A percentile compares a stretch with the other conserved stretches of the same genome.
Evolutionary conservation across 2,797 vertebrate species (phyloP).

Genomic region (Chrosomus eos): DNA sequence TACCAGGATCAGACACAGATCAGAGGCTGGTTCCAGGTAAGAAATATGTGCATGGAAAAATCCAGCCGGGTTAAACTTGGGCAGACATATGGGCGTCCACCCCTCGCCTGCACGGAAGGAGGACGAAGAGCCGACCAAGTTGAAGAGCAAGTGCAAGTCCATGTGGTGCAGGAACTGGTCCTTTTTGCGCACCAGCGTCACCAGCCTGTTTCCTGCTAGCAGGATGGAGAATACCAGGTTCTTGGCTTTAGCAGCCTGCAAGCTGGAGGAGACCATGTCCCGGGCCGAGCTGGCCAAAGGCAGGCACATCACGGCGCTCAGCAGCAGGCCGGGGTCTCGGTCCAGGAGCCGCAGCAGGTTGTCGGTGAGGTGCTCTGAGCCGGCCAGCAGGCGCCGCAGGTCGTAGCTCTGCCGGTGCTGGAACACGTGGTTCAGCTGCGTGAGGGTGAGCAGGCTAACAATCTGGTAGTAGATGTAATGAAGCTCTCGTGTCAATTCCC

Average conservation of each 20-base stretch:
- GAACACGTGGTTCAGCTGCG: conserved; percentile 96
- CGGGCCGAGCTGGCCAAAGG: conserved; percentile 84
- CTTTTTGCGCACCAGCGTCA: conserved; percentile 92
- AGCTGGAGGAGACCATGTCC: conserved; percentile 85
- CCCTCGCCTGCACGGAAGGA: conserved; percentile 96
- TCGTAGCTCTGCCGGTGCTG: conserved; percentile 97
- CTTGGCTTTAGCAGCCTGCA: conserved; percentile 91
- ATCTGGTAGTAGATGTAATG: conserved; percentile 99
- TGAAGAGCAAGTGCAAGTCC: conserved; percentile 95
- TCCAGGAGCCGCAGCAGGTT: conserved; percentile 91
- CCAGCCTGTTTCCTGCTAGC: conserved; percentile 87
- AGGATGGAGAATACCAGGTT: conserved; percentile 95
- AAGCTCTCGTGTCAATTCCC: conserved; percentile 91
- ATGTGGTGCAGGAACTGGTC: conserved; percentile 96
- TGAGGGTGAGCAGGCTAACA: conserved; percentile 93
- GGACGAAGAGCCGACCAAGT: conserved; percentile 93
- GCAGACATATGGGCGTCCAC: conserved; percentile 97
- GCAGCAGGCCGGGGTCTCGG: conserved; percentile 89
- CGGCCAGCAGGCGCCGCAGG: conserved; percentile 90
- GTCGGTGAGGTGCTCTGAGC: conserved; percentile 94
- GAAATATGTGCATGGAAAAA: conserved; percentile 99
- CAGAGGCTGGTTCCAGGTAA: conserved; percentile 87
- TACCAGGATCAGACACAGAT: conserved; percentile 93
- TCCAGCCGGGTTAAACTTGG: conserved; percentile 93
- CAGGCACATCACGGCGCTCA: conserved; percentile 91